Base-by-base conservation (phyloP, 2,797 vertebrate species). In the Kryptolebias ocellatus region DNA sequence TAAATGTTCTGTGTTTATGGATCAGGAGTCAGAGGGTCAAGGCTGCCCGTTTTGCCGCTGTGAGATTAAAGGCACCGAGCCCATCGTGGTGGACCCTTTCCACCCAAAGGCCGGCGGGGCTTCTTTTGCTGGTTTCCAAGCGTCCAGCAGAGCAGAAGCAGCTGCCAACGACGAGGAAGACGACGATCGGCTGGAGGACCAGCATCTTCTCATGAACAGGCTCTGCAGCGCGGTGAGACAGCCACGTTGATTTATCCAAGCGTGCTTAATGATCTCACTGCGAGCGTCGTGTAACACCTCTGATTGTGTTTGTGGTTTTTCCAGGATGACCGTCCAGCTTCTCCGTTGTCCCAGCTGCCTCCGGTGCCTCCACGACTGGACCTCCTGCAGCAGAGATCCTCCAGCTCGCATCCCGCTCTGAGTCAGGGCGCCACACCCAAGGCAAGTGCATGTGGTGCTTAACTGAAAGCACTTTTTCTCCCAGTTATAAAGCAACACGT, bases 41-140 rank as follows among this genome's bases (percentile, higher is more conserved):
- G 98, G 98, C 0, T 99, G 98, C 54, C 98, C 98, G 0, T 99
- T 99, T 55, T 99, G 98, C 65, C 95, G 97, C 74, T 99, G 98
- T 70, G 98, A 99, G 90, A 99, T 99, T 71, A 99, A 99, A 92
- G 98, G 98, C 79, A 99, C 97, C 0, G 98, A 99, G 76, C 97
- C 97, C 0, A 98, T 99, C 4, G 98, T 99, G 1, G 98, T 99
- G 2, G 98, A 99, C 79, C 98, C 98, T 0, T 99, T 99, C 17
- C 96, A 98, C 70, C 98, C 98, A 1, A 94, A 97, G 85, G 93
- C 91, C 73, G 83, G 88, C 7, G 91, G 88, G 18, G 87, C 84
- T 15, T 92, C 90, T 27, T 96, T 96, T 52, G 95, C 94, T 5
- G 94, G 95, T 5, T 92, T 92, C 81, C 91, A 92, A 77, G 94